phyloP scores from a whole-genome alignment of 2,797 vertebrate genomes.

The Spinibarbus caldwelli region DNA sequence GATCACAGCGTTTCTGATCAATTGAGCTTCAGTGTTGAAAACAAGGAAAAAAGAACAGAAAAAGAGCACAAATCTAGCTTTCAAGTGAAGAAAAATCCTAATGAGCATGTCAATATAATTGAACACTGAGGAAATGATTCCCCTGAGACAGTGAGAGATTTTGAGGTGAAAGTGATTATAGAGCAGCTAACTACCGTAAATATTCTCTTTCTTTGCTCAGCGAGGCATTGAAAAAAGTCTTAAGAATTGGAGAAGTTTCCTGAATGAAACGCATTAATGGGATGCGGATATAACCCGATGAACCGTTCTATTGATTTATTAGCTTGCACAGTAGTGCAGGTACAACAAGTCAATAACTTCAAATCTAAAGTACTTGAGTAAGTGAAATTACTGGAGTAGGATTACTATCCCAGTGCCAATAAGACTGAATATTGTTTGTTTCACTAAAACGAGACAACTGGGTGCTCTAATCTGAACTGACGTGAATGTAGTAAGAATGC shows the following conservation, averaged over 20 bases:
- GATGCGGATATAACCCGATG: conserved; percentile 11
- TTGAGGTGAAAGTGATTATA: conserved; percentile 50
- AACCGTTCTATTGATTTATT: conserved; percentile 34
- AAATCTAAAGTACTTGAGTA: conserved; percentile 33
- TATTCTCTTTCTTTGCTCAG: conserved; percentile 43
- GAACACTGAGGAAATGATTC: conserved; percentile 31
- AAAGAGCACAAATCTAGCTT: conserved; percentile 27
- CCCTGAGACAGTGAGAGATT: conserved; percentile 29
- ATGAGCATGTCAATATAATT: conserved; percentile 58
- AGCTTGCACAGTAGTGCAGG: conserved; percentile 1
- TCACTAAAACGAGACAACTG: neutral
- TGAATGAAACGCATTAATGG: neutral
- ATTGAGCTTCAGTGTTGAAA: conserved; percentile 27
- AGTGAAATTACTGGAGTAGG: conserved; percentile 38
- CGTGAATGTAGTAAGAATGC: neutral
- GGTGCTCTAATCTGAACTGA: neutral
- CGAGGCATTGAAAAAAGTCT: neutral
- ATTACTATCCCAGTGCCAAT: conserved; percentile 1
- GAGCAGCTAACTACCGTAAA: conserved; percentile 36
- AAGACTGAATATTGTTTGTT: conserved; percentile 31
- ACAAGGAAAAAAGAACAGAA: neutral
- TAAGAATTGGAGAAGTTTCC: conserved; percentile 19
- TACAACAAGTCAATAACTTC: conserved; percentile 38
- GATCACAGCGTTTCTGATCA: neutral
- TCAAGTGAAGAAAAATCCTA: conserved; percentile 45